phyloP scores from a whole-genome alignment of 2,797 vertebrate species.

The Galago senegalensis region DNA sequence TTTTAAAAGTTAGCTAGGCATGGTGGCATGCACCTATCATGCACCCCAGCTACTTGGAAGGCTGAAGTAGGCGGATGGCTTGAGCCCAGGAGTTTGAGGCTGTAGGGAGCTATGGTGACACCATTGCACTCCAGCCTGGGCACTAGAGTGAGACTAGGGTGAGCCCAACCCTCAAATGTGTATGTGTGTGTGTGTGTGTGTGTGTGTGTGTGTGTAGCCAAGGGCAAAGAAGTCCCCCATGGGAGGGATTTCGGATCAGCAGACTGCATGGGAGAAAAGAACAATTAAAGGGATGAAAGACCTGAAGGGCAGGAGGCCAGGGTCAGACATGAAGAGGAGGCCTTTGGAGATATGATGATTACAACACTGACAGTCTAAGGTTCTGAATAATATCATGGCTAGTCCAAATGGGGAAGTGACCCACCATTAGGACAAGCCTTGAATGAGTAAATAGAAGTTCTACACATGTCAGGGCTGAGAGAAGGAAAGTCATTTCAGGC shows the following conservation, averaged over 20 bases:
- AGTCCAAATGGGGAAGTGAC: background rate
- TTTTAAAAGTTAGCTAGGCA: too few relatives aligned
- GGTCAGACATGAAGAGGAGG: background rate
- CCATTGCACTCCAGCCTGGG: too few relatives aligned
- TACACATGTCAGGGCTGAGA: background rate
- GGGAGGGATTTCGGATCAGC: background rate
- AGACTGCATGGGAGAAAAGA: accelerated
- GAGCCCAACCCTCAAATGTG: too few relatives aligned
- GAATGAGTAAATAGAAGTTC: background rate
- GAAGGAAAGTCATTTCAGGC: background rate
- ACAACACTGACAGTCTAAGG: background rate
- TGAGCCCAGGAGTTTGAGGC: too few relatives aligned
- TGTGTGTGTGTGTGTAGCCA: too few relatives aligned
- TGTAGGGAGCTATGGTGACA: too few relatives aligned
- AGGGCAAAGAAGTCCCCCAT: background rate
- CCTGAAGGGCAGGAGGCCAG: background rate
- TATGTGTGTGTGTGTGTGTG: too few relatives aligned
- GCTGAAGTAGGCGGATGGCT: too few relatives aligned
- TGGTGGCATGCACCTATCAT: too few relatives aligned
- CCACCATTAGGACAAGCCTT: background rate
- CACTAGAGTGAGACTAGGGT: too few relatives aligned
- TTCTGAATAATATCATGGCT: background rate
- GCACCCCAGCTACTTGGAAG: too few relatives aligned
- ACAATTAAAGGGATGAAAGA: background rate
- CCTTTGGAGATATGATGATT: background rate